Evolutionary conservation across 1,140 invertebrate species (phyloP).

Genomic region (Choristoneura fumiferana): DNA sequence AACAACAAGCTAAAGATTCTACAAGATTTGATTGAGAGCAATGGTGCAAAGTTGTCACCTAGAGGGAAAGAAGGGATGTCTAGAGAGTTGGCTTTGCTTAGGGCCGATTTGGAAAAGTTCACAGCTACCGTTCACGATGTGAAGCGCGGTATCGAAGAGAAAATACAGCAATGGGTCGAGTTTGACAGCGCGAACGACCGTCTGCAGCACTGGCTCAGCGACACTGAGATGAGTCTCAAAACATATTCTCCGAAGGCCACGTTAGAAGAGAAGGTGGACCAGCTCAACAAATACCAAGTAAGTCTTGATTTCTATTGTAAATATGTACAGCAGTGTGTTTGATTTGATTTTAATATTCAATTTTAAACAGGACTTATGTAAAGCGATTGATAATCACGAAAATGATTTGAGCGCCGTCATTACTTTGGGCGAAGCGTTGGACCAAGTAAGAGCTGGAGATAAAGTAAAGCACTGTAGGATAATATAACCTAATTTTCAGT

Average conservation of each 20-base stretch:
- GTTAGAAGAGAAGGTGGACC: constrained; percentile 94
- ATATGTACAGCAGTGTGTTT: constrained; percentile 17
- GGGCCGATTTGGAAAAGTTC: constrained; percentile 90
- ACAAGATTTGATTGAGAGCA: constrained; percentile 83
- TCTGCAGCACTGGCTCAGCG: constrained; percentile 89
- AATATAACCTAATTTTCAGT: constrained; percentile 68
- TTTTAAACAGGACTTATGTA: constrained; percentile 86
- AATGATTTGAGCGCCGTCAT: constrained; percentile 86
- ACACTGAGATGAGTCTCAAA: constrained; percentile 92
- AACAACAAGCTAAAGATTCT: constrained; percentile 85
- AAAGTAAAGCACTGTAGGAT: constrained; percentile 57
- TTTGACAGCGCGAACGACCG: constrained; percentile 93
- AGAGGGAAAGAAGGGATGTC: constrained; percentile 90
- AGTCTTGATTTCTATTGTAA: constrained; percentile 32
- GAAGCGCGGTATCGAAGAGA: constrained; percentile 88
- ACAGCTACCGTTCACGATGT: constrained; percentile 87
- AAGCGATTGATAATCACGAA: constrained; percentile 84
- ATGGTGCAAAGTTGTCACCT: constrained; percentile 82
- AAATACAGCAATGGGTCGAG: constrained; percentile 93
- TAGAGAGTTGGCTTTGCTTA: constrained; percentile 86
- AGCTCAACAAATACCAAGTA: constrained; percentile 94
- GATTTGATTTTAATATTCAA: constrained; percentile 40
- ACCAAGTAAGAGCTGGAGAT: constrained; percentile 86
- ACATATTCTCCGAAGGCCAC: constrained; percentile 91
- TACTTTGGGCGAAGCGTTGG: constrained; percentile 87